Evolutionary conservation across 2,113 vertebrate genomes (phyloP).

Genomic region (Seriola aureovittata): DNA sequence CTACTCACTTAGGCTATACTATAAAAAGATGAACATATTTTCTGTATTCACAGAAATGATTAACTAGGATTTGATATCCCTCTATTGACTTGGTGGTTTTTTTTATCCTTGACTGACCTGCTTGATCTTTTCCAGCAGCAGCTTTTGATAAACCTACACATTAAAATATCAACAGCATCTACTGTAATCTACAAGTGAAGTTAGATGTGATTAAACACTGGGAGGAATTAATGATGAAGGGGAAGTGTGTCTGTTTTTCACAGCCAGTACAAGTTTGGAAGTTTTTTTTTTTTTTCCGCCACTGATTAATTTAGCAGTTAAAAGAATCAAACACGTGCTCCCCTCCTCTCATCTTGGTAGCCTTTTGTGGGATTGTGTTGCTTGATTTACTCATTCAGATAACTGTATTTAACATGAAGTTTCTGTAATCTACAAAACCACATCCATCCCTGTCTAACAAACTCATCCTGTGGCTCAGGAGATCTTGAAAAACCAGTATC

Average conservation of each 20-base stretch:
- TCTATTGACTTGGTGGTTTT: no score
- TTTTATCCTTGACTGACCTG: neutral
- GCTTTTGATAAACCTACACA: neutral
- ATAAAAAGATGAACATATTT: neutral
- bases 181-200: neutral
- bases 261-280: neutral
- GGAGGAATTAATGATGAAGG: neutral
- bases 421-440: neutral
- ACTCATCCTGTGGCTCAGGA: neutral
- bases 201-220: neutral
- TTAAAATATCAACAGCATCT: no score
- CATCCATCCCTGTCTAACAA: neutral
- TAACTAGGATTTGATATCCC: no score
- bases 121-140: neutral
- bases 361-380: neutral
- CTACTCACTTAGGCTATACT: no score
- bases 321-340: neutral
- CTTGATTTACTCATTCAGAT: constrained; percentile 7
- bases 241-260: neutral
- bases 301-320: constrained; percentile 8
- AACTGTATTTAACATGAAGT: constrained; percentile 15
- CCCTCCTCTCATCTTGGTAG: neutral
- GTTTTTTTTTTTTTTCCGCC: neutral
- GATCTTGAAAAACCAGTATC: no score
- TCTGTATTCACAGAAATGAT: neutral